phyloP scores from a whole-genome alignment of 2,113 vertebrate genomes.

The western clawed frog (Xenopus tropicalis) region DNA sequence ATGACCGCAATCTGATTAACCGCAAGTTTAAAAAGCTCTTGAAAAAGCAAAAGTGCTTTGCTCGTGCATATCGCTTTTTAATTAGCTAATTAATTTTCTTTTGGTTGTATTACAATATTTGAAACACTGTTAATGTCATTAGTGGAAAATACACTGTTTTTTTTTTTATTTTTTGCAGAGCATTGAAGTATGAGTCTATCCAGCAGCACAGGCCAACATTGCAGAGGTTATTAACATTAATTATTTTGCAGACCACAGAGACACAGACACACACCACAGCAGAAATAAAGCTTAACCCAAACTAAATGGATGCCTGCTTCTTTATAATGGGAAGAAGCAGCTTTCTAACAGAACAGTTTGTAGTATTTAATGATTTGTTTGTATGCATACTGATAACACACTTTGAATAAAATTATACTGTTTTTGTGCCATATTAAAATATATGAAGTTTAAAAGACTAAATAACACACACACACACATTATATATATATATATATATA shows the following conservation, averaged over 20 bases:
- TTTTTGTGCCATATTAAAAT: no score
- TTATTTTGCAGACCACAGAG: constrained; percentile 20
- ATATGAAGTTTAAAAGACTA: no score
- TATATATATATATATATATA: no score
- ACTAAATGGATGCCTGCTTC: no score
- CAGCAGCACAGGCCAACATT: not conserved
- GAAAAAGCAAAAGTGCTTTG: constrained; percentile 44
- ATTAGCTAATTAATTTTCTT: constrained; percentile 46
- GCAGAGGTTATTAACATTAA: constrained; percentile 28
- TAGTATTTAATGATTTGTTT: no score
- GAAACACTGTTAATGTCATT: constrained; percentile 42
- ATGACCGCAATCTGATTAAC: constrained; percentile 42
- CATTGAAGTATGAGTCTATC: constrained; percentile 27
- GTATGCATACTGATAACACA: no score
- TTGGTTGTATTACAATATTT: constrained; percentile 44
- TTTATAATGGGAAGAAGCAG: no score
- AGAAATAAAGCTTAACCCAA: no score
- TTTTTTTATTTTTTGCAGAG: constrained; percentile 11
- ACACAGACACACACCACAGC: not conserved
- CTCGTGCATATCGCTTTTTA: constrained; percentile 43
- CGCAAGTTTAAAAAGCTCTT: constrained; percentile 40
- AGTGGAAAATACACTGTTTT: constrained; percentile 30
- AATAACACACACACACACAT: no score
- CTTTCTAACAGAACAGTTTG: no score
- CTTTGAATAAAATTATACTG: no score